Evolutionary conservation across 2,888 invertebrate species (phyloP), one percentile per base, ranked within the genome.

Genomic region (Orgyia antiqua): DNA sequence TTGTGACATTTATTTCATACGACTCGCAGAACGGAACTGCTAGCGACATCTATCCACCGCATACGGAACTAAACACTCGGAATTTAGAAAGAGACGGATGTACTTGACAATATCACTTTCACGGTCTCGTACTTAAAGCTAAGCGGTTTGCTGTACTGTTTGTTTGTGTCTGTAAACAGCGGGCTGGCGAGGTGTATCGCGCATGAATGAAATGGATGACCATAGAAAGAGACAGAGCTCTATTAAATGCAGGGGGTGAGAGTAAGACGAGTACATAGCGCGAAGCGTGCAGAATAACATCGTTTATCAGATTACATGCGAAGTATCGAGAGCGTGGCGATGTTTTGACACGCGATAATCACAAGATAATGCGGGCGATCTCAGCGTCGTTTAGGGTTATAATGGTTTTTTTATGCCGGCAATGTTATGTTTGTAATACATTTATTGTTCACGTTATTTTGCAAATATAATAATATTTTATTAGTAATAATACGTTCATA

Each of bases 321-420:
- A 84, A 84, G 86, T 86, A 87, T 84, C 83, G 87, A 82, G 80
- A 83, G 84, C 79, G 83, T 84, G 86, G 82, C 79, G 82, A 87
- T 87, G 87, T 87, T 87, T 87, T 87, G 87, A 87, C 87, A 87
- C 86, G 84, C 84, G 87, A 87, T 87, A 87, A 87, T 87, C 84
- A 83, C 77, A 73, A 84, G 87, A 84, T 87, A 87, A 87, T 87
- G 76, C 84, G 77, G 68, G 68, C 83, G 82, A 84, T 86, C 84
- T 83, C 77, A 59, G 59, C 66, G 72, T 72, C 82, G 71, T 78
- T 86, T 84, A 83, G 82, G 83, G 80, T 84, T 78, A 84, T 80
- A 82, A 82, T 84, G 71, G 78, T 78, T 83, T 84, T 80, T 82
- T 78, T 12, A 12, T 76, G 70, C 70, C 61, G 51, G 52, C 60